Percentiles rank a stretch among this genome's conserved stretches.
Evolutionary conservation across 2,888 invertebrate genomes (phyloP).

Genomic region (Polylopha cassiicola): DNA sequence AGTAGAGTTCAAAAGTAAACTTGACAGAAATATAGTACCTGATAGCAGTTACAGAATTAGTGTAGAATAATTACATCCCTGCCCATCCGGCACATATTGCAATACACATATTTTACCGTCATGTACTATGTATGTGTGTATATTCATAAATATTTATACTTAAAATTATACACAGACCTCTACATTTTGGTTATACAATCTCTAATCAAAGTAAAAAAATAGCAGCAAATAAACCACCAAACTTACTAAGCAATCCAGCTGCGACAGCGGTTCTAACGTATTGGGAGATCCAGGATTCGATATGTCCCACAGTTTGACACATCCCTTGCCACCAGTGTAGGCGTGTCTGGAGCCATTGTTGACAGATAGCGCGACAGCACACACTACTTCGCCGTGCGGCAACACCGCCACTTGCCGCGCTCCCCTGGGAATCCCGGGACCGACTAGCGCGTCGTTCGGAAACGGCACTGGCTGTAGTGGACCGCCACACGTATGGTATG

Average conservation of each 20-base stretch:
- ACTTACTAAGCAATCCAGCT: conserved; percentile 90
- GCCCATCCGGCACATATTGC: no score
- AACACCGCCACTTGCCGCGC: conserved; percentile 93
- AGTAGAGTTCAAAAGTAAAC: no score
- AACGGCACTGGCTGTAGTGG: conserved; percentile 95
- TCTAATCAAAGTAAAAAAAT: no score
- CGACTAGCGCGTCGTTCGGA: conserved; percentile 94
- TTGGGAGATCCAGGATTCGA: conserved; percentile 89
- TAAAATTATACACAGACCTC: no score
- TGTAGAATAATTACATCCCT: no score
- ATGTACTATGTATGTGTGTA: no score
- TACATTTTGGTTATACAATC: no score
- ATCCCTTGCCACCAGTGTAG: conserved; percentile 98
- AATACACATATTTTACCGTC: no score
- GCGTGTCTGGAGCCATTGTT: conserved; percentile 88
- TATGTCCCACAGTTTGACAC: conserved; percentile 98
- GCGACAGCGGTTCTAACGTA: conserved; percentile 92
- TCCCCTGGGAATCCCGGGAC: conserved; percentile 95
- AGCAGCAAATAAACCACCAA: no score
- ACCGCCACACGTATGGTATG: conserved; percentile 95
- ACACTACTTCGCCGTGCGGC: conserved; percentile 96
- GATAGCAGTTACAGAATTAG: no score
- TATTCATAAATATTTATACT: no score
- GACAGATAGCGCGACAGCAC: conserved; percentile 94
- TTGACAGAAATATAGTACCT: no score